phyloP scores from a whole-genome alignment of 2,797 vertebrate species.

The Crypturellus tataupa region DNA sequence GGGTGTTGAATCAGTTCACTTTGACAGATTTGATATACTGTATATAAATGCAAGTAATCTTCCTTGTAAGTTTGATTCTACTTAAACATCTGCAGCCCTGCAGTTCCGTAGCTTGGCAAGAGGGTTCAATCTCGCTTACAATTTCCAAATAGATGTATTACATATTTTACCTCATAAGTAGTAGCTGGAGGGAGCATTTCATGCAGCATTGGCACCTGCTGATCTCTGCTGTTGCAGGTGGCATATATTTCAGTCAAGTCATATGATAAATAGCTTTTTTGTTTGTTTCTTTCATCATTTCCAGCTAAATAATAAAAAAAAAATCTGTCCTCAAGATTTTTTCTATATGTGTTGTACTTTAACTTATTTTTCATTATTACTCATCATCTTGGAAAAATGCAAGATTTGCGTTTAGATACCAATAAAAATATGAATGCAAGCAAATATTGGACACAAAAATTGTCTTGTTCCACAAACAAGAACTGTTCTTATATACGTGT shows the following conservation, averaged over 20 bases:
- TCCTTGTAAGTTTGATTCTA: conserved; percentile 5
- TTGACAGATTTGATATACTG: conserved; percentile 25
- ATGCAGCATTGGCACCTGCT: not conserved
- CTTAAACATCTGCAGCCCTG: conserved; percentile 1
- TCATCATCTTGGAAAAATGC: not conserved
- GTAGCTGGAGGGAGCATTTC: not conserved
- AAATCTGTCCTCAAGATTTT: conserved; percentile 52
- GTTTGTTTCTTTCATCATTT: conserved; percentile 48
- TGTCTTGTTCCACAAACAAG: not conserved
- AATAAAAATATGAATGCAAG: not conserved
- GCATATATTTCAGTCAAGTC: not conserved
- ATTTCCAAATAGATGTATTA: conserved; percentile 1
- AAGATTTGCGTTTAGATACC: conserved; percentile 26
- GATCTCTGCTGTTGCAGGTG: not conserved
- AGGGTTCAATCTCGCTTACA: not conserved
- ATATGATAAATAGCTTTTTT: conserved; percentile 11
- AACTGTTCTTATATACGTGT: not conserved
- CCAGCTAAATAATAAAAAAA: conserved; percentile 49
- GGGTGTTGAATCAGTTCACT: not conserved
- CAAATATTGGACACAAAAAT: not conserved
- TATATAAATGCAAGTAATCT: not conserved
- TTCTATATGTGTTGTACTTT: not conserved
- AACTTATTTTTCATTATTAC: conserved; percentile 38
- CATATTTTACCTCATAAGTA: conserved; percentile 5
- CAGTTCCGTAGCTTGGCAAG: not conserved